Evolutionary conservation across 2,888 invertebrate genomes (phyloP), one percentile per base, ranked within the genome.

Genomic region (Hypena proboscidalis): DNA sequence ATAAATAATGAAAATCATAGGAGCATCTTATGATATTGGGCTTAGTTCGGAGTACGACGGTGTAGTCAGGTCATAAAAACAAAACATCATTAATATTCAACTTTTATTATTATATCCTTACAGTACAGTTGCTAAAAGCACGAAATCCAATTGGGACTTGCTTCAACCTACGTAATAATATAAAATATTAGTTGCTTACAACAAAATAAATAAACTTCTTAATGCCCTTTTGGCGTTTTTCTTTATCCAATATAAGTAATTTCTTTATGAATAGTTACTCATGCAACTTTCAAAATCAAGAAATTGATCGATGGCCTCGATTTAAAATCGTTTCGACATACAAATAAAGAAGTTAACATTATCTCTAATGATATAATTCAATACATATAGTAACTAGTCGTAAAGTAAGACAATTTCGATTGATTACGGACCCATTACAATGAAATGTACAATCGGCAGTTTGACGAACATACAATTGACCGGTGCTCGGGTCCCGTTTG

Each of bases 141-240:
- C 79, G 76, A 80, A 80, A 76, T 80, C 82, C 77, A 71, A 67
- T 79, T 74, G 81, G 84, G 80, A 81, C 82, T 77, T 68, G 73
- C 74, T 81, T 73, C 80, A 76, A 77, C 78, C 76, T 80, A 73
- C 73, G 69, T 78, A 77, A 80, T 85, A 67, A 85, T 83, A 85
- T 83, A 88, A 85, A 86, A 84, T 87, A 89, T 87, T 83, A 83
- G 85, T 89, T 81, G 80, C 84, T 85, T 83, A 85, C 70, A 87
- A 86, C 86, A 81, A 88, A 89, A 90, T 88, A 89, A 90, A 90
- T 87, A 88, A 85, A 68, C 82, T 80, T 87, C 82, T 79, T 79
- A 83, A 78, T 80, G 87, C 88, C 89, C 77, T 74, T 74, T 58
- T 73, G 85, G 87, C 85, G 71, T 77, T 77, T 68, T 77, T 74